Conservation (phyloP, 2,797 vertebrate genomes). For the Pipistrellus nathusii region DNA sequence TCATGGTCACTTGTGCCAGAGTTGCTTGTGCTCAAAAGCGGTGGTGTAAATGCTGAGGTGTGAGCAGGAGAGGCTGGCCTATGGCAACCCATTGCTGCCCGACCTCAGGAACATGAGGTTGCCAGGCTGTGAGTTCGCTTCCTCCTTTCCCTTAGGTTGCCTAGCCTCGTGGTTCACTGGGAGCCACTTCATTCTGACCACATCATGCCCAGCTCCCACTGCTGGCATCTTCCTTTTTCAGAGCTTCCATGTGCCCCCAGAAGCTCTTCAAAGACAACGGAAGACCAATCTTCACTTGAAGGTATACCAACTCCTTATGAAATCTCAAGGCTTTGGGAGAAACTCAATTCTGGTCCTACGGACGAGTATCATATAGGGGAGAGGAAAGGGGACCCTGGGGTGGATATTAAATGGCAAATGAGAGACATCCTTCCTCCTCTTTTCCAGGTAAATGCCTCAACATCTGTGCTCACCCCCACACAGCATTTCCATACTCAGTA, state of each 20-base stretch:
- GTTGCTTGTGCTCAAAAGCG: not conserved
- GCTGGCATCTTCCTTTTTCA: not conserved
- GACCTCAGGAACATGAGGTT: not conserved
- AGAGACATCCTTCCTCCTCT: not conserved
- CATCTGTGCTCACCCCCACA: not conserved
- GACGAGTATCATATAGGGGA: not conserved
- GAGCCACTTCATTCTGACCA: not conserved
- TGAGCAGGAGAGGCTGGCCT: not conserved
- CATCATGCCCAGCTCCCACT: accelerated
- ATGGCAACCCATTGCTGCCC: not conserved
- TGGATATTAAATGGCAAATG: not conserved
- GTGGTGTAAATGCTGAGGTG: not conserved
- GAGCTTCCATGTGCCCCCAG: not conserved
- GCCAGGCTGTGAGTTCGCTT: not conserved
- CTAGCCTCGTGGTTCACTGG: not conserved
- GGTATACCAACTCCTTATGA: not conserved
- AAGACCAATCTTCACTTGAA: not conserved
- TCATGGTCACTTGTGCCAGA: not conserved
- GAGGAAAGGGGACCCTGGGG: not conserved
- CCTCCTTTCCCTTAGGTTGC: not conserved
- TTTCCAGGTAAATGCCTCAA: not conserved
- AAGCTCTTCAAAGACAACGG: not conserved
- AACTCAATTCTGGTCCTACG: not conserved
- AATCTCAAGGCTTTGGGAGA: not conserved
- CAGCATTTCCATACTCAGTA: not conserved